Evolutionary conservation across 37 sponge, comb jelly and placozoan genomes (phyloP).

Genomic region (Oopsacas minuta): DNA sequence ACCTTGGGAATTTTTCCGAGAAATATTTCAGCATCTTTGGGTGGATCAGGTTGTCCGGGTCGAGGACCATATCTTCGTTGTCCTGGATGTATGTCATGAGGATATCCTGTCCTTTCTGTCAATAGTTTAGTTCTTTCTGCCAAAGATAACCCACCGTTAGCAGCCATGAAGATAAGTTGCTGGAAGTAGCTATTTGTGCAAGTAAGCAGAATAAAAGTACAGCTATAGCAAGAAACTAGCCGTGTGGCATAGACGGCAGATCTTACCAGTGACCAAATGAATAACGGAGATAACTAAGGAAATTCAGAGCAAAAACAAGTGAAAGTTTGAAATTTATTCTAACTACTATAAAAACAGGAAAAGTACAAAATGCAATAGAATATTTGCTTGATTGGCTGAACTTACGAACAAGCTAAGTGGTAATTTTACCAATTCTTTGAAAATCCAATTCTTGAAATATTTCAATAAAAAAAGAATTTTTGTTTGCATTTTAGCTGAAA

Average conservation of each 20-base stretch:
- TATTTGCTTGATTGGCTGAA: neutral
- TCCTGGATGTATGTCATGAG: neutral
- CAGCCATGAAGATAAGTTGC: neutral
- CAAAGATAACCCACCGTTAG: neutral
- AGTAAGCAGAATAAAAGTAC: neutral
- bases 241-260: neutral
- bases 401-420: neutral
- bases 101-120: neutral
- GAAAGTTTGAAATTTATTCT: too few relatives aligned
- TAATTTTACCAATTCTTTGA: neutral
- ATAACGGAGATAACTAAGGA: too few relatives aligned
- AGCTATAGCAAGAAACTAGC: too few relatives aligned
- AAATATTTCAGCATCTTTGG: slow-evolving; percentile 67
- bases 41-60: slow-evolving; percentile 39
- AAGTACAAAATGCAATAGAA: too few relatives aligned
- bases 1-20: slow-evolving; percentile 79
- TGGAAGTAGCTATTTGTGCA: neutral
- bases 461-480: neutral
- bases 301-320: too few relatives aligned
- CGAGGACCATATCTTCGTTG: neutral
- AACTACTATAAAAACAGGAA: too few relatives aligned
- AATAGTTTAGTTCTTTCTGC: neutral
- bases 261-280: neutral
- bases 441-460: neutral
- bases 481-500: neutral